Evolutionary conservation across 1,140 invertebrate genomes (phyloP).

Genomic region (Dufourea novaeangliae): DNA sequence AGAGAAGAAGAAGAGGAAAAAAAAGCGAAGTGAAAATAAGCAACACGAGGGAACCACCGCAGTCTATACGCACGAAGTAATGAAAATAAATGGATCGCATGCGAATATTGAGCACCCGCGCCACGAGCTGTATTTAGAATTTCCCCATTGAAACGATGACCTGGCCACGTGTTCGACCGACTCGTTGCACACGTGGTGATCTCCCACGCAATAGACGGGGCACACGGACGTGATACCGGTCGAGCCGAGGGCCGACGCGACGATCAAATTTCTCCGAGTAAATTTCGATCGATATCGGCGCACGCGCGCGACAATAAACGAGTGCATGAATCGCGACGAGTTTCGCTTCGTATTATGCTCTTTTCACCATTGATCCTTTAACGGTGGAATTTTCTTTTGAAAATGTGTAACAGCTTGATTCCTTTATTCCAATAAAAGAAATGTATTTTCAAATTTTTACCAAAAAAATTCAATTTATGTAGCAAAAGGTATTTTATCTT

Average conservation of each 20-base stretch:
- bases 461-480: too few relatives aligned
- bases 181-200: slow-evolving; percentile 56
- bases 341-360: too few relatives aligned
- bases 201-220: slow-evolving; percentile 40
- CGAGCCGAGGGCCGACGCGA: not conserved
- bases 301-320: not conserved
- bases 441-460: too few relatives aligned
- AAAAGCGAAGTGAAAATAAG: not conserved
- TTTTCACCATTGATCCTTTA: too few relatives aligned
- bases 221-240: not conserved
- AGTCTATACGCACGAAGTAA: not conserved
- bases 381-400: too few relatives aligned
- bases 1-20: not conserved
- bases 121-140: slow-evolving; percentile 57
- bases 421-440: too few relatives aligned
- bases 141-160: slow-evolving; percentile 56
- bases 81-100: slow-evolving; percentile 12
- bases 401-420: too few relatives aligned
- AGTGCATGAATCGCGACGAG: not conserved
- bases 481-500: too few relatives aligned
- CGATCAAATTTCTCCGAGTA: slow-evolving; percentile 24
- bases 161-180: slow-evolving; percentile 61
- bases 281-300: slow-evolving; percentile 8
- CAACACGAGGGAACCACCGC: not conserved
- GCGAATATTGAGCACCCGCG: slow-evolving; percentile 11